Evolutionary conservation across 2,888 invertebrate genomes (phyloP), one percentile per base, ranked within the genome.

Genomic region (Dolichomitus sp.): DNA sequence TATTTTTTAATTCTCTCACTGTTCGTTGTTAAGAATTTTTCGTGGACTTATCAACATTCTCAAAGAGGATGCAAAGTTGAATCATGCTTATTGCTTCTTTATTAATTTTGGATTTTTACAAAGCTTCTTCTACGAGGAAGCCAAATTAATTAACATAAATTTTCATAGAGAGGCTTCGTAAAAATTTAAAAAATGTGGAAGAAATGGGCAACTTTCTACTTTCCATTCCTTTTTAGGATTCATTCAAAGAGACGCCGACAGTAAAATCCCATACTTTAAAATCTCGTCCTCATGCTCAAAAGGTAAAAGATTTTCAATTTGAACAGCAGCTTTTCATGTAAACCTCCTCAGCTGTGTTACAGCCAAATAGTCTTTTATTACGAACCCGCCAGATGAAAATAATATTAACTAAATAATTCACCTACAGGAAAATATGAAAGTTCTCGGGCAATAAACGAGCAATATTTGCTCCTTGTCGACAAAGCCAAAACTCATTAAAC

Each of bases 401-500:
- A 17, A 33, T 30, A 59, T 33, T 33, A 17, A 14, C 57, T n/a
- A 33, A 33, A 30, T 57, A 57, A 17, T 33, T 59, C n/a, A 33
- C n/a, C 37, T 14, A 12, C 40, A 12, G 4, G 1, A n/a, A 37
- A 17, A 61, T 14, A 19, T 9, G 40, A 61, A 61, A 61, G 33
- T 37, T n/a, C 6, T 19, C 11, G 50, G 19, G 19, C 11, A 50
- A 52, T 30, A 12, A 52, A 68, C 19, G 33, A 52, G 52, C 37
- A 17, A 37, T 19, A 68, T 68, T 50, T 68, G 50, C 19, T 52
- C 17, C 61, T 2, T 17, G 40, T 61, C 19, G 37, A 37, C 61
- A 61, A 12, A 17, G 17, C 19, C 37, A 12, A 61, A 61, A 61
- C 37, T 40, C 61, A 61, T 61, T 61, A 61, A 61, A 61, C 17